Percentiles rank a stretch among this genome's conserved stretches.
phyloP scores from a whole-genome alignment of 1,140 invertebrate species.

The Galleria mellonella region DNA sequence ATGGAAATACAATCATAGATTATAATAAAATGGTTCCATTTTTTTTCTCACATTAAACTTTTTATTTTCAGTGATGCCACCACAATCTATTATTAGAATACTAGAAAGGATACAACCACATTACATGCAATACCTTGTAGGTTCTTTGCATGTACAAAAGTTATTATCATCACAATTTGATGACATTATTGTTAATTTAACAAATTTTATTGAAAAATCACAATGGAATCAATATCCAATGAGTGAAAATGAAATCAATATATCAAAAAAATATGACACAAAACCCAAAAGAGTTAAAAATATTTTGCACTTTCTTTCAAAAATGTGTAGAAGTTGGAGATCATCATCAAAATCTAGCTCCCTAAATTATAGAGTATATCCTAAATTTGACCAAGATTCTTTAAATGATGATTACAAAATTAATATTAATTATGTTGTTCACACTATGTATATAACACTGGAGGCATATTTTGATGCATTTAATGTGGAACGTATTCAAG shows the following conservation, averaged over 20 bases:
- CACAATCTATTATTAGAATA: constrained; percentile 32
- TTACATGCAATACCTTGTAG: constrained; percentile 41
- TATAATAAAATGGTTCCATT: too few species aligned
- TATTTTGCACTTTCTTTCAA: constrained; percentile 20
- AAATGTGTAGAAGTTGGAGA: constrained; percentile 14
- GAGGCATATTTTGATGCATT: constrained; percentile 45
- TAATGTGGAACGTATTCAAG: constrained; percentile 33
- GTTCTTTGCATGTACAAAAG: constrained; percentile 22
- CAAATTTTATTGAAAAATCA: constrained; percentile 29
- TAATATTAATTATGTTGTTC: constrained; percentile 23
- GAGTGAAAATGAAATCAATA: constrained; percentile 6
- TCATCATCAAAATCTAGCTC: constrained; percentile 1
- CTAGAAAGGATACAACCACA: constrained; percentile 41
- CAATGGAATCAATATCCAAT: constrained; percentile 30
- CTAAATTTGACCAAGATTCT: constrained; percentile 13
- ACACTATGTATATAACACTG: constrained; percentile 33
- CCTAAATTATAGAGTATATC: constrained; percentile 7
- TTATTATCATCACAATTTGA: constrained; percentile 22
- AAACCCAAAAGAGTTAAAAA: constrained; percentile 23
- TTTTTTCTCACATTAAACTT: constrained; percentile 4
- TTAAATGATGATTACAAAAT: constrained; percentile 2
- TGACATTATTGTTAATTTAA: constrained; percentile 33
- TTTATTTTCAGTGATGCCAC: constrained; percentile 39
- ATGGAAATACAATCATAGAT: too few species aligned
- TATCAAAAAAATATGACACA: constrained; percentile 12